Base-by-base conservation (phyloP, 1,140 invertebrate genomes). In the Nymphalis io region DNA sequence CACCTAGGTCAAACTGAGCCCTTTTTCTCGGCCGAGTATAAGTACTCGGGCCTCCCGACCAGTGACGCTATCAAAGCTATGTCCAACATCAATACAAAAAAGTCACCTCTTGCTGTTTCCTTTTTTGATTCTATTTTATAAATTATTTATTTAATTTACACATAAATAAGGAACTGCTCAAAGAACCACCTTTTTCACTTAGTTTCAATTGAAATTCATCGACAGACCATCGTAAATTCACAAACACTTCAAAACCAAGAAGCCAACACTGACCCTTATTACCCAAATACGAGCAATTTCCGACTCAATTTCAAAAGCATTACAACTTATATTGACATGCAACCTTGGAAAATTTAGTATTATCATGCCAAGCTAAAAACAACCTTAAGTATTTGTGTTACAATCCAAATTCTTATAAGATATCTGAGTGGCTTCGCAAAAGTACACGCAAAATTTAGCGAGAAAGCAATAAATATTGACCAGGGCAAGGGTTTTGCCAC, bases 401-500 rank as follows among this genome's bases (percentile, higher is more conserved):
- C 23, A 15, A 13, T 63, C 15, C 23, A 38, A 51, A 55, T 27
- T 55, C 5, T 13, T 13, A 2, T 55, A 21, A 15, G 21, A 4
- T 3, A 15, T 55, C 51, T 55, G 15, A 55, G 23, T 55, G 51
- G 23, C 51, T 55, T n/a, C 20, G 21, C 15, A 13, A 44, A 12
- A 44, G 67, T 72, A 48, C 67, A 76, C 74, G 76, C 68, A 68
- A 84, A 81, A 82, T 81, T 87, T 73, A 76, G 59, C 76, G 72
- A 67, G 72, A 77, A 76, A 72, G 77, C 76, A 75, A 85, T 88
- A 88, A 88, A 88, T 85, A 88, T 81, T 82, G 80, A 77, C 72
- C 77, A 76, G 62, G 68, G 68, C 78, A 84, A 85, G 83, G 85
- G 82, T 82, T 51, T 83, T 78, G 68, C 51, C 59, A 51, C 61